Percentiles rank a stretch among this genome's conserved stretches.
phyloP scores from a whole-genome alignment of 1,140 invertebrate species.

The Andricus grossulariae region DNA sequence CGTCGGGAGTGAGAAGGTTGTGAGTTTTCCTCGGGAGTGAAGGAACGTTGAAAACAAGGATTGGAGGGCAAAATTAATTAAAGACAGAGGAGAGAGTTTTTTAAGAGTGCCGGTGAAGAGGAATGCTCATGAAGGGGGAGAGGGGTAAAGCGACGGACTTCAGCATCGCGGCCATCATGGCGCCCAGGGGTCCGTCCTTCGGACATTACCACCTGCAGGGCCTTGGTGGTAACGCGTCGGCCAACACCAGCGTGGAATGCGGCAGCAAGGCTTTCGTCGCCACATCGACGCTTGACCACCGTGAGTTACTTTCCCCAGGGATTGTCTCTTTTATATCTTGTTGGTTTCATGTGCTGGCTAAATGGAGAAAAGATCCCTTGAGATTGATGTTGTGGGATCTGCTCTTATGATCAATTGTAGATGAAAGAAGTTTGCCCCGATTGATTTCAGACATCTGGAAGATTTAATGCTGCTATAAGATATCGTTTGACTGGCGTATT shows the following conservation, averaged over 20 bases:
- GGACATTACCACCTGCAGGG: constrained; percentile 74
- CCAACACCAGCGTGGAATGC: constrained; percentile 69
- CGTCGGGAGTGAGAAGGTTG: constrained; percentile 48
- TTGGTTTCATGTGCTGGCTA: too few relatives aligned
- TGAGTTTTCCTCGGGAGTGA: constrained; percentile 23
- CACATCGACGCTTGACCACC: constrained; percentile 66
- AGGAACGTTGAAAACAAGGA: background rate
- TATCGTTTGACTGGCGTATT: too few relatives aligned
- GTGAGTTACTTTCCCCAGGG: constrained; percentile 60
- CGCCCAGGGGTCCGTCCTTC: constrained; percentile 75
- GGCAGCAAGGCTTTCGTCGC: constrained; percentile 62
- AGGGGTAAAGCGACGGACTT: constrained; percentile 79
- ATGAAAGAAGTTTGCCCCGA: too few relatives aligned
- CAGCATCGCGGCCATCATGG: constrained; percentile 81
- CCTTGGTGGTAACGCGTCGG: constrained; percentile 60
- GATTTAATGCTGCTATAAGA: too few relatives aligned
- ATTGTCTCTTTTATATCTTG: constrained; percentile 31
- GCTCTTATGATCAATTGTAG: too few relatives aligned
- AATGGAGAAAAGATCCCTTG: too few relatives aligned
- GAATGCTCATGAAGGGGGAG: constrained; percentile 75
- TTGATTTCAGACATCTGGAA: too few relatives aligned
- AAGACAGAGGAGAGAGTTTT: constrained; percentile 15
- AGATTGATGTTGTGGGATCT: too few relatives aligned
- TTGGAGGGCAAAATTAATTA: background rate
- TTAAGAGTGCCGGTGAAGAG: constrained; percentile 68